Evolutionary conservation across 1,140 invertebrate genomes (phyloP).

Genomic region (Palaemon carinicauda): DNA sequence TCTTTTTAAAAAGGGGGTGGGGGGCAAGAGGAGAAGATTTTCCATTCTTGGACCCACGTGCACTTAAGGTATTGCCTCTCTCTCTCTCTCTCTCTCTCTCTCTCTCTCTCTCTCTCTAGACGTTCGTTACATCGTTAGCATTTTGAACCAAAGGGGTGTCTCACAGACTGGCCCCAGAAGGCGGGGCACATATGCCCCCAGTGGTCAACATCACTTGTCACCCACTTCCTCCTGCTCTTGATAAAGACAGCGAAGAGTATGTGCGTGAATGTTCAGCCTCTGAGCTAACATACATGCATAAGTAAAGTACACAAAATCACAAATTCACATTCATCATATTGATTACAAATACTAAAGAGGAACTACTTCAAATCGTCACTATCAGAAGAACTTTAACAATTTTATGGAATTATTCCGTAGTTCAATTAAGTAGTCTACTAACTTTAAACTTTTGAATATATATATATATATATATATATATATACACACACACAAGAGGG

Average conservation of each 20-base stretch:
- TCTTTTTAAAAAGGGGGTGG: neutral
- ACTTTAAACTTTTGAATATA: neutral
- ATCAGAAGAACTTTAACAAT: too few relatives aligned
- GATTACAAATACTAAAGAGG: neutral
- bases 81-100: neutral
- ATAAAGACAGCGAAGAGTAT: neutral
- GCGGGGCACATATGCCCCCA: too few relatives aligned
- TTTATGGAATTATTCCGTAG: too few relatives aligned
- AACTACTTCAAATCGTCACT: too few relatives aligned
- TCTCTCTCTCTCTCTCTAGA: neutral
- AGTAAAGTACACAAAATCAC: neutral
- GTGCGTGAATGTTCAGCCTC: neutral
- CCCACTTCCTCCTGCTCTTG: conserved; percentile 27
- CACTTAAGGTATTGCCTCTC: neutral
- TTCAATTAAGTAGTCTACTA: too few relatives aligned
- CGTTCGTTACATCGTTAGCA: conserved; percentile 44
- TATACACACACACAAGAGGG: neutral
- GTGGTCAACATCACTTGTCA: neutral
- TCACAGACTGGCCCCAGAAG: too few relatives aligned
- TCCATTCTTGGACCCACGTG: too few relatives aligned
- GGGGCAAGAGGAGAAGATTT: neutral
- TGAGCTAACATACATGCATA: neutral
- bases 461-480: neutral
- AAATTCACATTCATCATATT: neutral
- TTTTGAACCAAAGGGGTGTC: neutral